These are phyloP conservation scores for Lordiphosa mommai DNA, from an alignment of 1,140 invertebrate genomes.

Conservation along the genomic window DNA sequence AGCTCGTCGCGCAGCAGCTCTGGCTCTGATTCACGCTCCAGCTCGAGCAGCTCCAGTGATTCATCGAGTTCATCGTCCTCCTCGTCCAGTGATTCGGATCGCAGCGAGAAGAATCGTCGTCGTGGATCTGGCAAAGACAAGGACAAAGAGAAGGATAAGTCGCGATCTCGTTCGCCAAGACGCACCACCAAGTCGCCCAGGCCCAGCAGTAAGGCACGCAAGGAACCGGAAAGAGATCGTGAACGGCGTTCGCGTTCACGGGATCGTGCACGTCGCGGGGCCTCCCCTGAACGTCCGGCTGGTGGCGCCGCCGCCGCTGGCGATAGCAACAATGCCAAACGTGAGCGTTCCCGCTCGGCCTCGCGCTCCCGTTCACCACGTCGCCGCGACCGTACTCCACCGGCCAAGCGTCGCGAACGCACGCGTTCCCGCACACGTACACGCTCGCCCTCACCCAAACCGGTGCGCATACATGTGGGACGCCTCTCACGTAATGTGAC, in stretches of 20 bases:
- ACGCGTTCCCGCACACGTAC: conserved; percentile 87
- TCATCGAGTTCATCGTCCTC: conserved; percentile 83
- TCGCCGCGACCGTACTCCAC: conserved; percentile 61
- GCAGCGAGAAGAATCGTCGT: conserved; percentile 60
- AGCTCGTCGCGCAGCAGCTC: conserved; percentile 90
- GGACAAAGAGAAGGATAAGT: conserved; percentile 54
- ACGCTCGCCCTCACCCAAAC: conserved; percentile 90
- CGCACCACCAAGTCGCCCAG: conserved; percentile 80
- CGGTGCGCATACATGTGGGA: conserved; percentile 95
- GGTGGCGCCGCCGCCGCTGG: conserved; percentile 6
- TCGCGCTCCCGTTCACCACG: conserved; percentile 68
- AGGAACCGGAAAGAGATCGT: conserved; percentile 60
- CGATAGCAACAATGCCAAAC: conserved; percentile 55
- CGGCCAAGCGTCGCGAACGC: conserved; percentile 61
- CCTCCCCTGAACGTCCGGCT: conserved; percentile 35
- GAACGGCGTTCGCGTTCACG: conserved; percentile 30
- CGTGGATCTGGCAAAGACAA: conserved; percentile 80
- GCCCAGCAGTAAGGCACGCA: conserved; percentile 48
- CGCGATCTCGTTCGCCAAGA: conserved; percentile 71
- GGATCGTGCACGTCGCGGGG: conserved; percentile 42
- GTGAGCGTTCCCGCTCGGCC: conserved; percentile 52
- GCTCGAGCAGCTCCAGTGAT: conserved; percentile 86
- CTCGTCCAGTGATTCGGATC: conserved; percentile 81
- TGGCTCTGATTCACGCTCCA: conserved; percentile 87
- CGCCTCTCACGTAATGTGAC: conserved; percentile 95